These are phyloP conservation scores for Lycodopsis pacificus DNA, from an alignment of 2,797 vertebrate species.

Conservation along the genomic window DNA sequence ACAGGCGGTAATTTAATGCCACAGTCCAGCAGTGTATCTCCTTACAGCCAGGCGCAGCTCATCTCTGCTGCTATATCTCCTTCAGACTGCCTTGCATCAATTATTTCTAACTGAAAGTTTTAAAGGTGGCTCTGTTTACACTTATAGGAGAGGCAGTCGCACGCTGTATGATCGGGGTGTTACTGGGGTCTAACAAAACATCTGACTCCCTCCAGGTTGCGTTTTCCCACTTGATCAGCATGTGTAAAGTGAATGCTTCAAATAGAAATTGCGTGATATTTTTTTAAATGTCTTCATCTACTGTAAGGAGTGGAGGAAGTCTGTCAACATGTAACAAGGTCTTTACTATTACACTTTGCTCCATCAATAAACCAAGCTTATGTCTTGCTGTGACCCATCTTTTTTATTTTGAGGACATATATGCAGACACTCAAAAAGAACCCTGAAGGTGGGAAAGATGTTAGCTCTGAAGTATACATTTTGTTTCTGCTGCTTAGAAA, in stretches of 20 bases:
- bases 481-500: constrained; percentile 50
- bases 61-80: constrained; percentile 48
- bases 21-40: constrained; percentile 54
- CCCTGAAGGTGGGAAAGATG: background rate
- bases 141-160: background rate
- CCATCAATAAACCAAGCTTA: background rate
- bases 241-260: background rate
- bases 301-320: background rate
- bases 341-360: background rate
- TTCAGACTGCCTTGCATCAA: constrained; percentile 67
- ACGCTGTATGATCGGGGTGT: background rate
- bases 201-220: background rate
- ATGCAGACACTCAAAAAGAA: constrained; percentile 8
- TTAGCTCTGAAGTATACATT: constrained; percentile 1
- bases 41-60: constrained; percentile 63
- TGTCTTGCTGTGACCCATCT: background rate
- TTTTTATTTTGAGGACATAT: background rate
- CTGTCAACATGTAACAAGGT: background rate
- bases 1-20: constrained; percentile 55
- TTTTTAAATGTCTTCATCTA: background rate
- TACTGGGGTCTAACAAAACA: background rate
- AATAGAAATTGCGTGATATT: background rate
- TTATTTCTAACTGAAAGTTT: constrained; percentile 65
- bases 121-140: constrained; percentile 52
- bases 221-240: background rate